phyloP scores from a whole-genome alignment of 2,113 vertebrate species.

The Protobothrops mucrosquamatus region DNA sequence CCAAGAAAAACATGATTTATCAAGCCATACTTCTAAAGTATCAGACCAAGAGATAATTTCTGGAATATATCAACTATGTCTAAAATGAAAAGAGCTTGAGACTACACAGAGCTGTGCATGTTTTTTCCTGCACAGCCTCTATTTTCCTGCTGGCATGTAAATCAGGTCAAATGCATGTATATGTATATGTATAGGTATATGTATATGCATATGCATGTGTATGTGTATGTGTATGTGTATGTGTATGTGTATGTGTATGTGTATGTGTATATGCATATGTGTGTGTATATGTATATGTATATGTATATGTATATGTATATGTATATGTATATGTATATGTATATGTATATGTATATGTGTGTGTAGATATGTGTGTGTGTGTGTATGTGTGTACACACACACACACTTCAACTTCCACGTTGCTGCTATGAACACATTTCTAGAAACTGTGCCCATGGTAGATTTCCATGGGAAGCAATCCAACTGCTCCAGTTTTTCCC shows the following conservation, averaged over 20 bases:
- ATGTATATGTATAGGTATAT: no score
- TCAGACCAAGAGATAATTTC: neutral
- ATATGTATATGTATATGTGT: no score
- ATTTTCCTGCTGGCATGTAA: neutral
- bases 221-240: no score
- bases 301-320: no score
- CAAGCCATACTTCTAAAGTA: neutral
- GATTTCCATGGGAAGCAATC: neutral
- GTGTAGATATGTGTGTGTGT: no score
- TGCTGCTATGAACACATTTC: neutral
- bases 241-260: no score
- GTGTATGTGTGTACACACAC: no score
- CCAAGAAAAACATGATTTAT: neutral
- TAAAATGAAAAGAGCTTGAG: neutral
- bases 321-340: no score
- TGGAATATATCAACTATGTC: neutral
- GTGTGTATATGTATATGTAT: no score
- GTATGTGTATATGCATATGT: no score
- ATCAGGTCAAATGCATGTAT: no score
- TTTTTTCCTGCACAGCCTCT: neutral
- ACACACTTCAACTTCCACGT: neutral
- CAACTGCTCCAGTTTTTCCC: neutral
- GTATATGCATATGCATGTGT: rapidly evolving
- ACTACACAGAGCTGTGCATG: neutral
- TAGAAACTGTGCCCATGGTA: neutral